Base-by-base conservation (phyloP, 2,113 vertebrate species). In the Rhinolophus sinicus region DNA sequence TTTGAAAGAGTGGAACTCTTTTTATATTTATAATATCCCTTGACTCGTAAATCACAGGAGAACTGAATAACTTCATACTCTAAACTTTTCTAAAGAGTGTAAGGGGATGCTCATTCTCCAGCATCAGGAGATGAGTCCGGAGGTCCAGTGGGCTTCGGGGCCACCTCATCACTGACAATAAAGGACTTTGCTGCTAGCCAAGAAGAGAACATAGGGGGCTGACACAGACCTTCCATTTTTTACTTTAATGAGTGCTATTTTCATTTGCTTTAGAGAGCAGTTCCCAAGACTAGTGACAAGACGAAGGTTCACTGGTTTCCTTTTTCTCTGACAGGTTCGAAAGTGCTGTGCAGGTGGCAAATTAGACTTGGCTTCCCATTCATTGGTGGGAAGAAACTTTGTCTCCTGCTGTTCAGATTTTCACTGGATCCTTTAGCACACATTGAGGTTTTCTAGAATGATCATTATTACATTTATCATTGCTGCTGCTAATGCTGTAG, bases 311-410 rank as follows among this genome's bases (percentile, higher is more conserved):
- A 0, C 44, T 0, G 0, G 92, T 87, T 96, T 95, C 83, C 40
- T 12, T 87, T 95, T 93, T 93, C 95, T 78, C 77, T 97, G 98
- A 97, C 97, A 98, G 97, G 93, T 97, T 98, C 98, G 97, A 97
- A 98, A 98, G 96, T 96, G 69, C 96, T 94, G 93, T 94, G 84
- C 96, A 98, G 98, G 98, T 98, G 97, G 97, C 95, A 98, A 98
- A 98, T 98, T 98, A 98, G 96, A 95, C 13, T 90, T 97, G 96
- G 96, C 97, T 98, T 92, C 94, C 97, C 14, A 1, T 98, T 98
- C 98, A 98, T 97, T 98, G 98, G 96, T 95, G 98, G 98, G 97
- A 97, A 98, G 89, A 97, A 97, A 94, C 96, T 96, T 98, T 97
- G 97, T 95, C 97, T 97, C 98, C 98, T 86, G 96, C 98, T 97